Percentiles rank a stretch among this genome's conserved stretches.
phyloP scores from a whole-genome alignment of 2,113 vertebrate genomes.

The Ailuropoda melanoleuca region DNA sequence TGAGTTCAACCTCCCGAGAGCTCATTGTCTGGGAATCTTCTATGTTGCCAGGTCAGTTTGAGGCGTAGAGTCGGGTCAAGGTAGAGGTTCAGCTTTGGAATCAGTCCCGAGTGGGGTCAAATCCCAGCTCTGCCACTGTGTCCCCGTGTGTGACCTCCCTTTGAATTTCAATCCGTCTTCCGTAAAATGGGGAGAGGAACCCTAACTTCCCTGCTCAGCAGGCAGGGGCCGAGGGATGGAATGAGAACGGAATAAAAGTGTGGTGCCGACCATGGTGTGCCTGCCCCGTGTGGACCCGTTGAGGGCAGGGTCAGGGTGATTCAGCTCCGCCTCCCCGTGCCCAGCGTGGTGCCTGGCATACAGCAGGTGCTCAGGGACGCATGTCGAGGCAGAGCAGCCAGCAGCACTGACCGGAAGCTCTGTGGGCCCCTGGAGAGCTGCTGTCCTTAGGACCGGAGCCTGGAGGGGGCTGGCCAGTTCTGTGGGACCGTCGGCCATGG shows the following conservation, averaged over 20 bases:
- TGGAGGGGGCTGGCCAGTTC: not conserved
- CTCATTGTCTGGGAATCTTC: not conserved
- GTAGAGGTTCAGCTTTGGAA: not conserved
- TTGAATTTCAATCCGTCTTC: not conserved
- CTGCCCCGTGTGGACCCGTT: accelerated
- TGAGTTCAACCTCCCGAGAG: not conserved
- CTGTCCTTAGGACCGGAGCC: not conserved
- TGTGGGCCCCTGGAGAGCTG: accelerated
- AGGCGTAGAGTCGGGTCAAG: not conserved
- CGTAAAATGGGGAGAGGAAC: not conserved
- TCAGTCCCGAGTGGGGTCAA: not conserved
- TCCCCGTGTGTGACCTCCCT: accelerated
- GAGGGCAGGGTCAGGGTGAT: not conserved
- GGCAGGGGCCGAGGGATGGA: not conserved
- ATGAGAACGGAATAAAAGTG: too few relatives aligned
- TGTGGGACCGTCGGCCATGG: not conserved
- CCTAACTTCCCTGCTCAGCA: accelerated
- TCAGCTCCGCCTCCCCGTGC: not conserved
- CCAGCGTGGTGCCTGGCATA: accelerated
- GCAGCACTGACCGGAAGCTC: not conserved
- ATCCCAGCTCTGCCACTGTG: accelerated
- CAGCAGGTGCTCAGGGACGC: not conserved
- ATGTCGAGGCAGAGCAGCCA: accelerated
- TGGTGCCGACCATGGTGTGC: accelerated
- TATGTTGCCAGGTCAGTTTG: not conserved